These are phyloP conservation scores for Acleris holmiana DNA, from an alignment of 2,888 invertebrate genomes.

Conservation along the genomic window DNA sequence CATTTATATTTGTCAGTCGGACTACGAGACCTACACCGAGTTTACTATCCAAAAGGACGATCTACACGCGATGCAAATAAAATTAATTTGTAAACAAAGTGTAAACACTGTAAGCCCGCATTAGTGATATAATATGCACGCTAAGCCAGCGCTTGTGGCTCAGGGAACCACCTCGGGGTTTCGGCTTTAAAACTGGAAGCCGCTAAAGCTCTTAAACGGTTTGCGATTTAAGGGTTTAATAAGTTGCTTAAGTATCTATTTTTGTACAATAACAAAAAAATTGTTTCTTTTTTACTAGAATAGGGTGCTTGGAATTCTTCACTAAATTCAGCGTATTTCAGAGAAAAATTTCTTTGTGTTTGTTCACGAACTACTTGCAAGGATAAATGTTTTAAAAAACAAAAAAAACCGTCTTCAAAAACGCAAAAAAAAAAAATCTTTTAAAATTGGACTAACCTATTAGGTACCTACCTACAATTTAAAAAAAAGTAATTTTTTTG, in stretches of 20 bases:
- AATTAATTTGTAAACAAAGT: neutral
- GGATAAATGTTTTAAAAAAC: too few relatives aligned
- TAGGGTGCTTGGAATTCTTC: too few relatives aligned
- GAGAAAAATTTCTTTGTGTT: too few relatives aligned
- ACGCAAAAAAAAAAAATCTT: too few relatives aligned
- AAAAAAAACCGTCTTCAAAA: too few relatives aligned
- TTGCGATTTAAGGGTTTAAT: slow-evolving; percentile 10
- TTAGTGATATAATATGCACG: slow-evolving; percentile 11
- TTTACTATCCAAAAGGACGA: neutral
- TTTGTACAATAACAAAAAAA: neutral
- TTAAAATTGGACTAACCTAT: too few relatives aligned
- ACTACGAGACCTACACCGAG: too few relatives aligned
- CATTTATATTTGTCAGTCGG: too few relatives aligned
- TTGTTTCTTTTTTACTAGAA: neutral
- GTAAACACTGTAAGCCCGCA: neutral
- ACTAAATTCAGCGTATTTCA: too few relatives aligned
- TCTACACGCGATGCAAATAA: neutral
- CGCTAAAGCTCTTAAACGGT: slow-evolving; percentile 11
- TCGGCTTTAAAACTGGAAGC: slow-evolving; percentile 24
- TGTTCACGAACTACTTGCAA: too few relatives aligned
- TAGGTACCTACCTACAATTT: too few relatives aligned
- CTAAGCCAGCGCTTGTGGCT: slow-evolving; percentile 6
- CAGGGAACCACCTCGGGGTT: slow-evolving; percentile 1
- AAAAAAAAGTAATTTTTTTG: too few relatives aligned
- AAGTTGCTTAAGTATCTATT: neutral